Conservation (phyloP, 1,140 invertebrate species). For the Calosoma granatense region DNA sequence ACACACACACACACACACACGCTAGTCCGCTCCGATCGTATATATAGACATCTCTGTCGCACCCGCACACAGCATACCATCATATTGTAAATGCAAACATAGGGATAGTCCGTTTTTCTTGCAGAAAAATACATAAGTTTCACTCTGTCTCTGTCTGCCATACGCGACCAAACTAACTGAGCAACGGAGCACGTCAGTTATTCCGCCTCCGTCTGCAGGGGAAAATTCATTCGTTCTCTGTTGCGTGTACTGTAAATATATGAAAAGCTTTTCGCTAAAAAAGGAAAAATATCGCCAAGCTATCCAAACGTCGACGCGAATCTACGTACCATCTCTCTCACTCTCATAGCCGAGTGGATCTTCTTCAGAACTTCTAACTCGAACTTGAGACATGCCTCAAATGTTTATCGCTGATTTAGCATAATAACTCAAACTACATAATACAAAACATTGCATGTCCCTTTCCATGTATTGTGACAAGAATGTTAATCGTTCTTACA, state of each 20-base stretch:
- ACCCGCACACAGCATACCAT: neutral
- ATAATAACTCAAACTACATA: constrained; percentile 17
- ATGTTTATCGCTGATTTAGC: constrained; percentile 23
- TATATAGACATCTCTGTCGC: too few relatives aligned
- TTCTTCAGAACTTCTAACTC: constrained; percentile 19
- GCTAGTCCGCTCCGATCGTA: too few relatives aligned
- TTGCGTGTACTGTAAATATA: constrained; percentile 2
- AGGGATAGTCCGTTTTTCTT: neutral
- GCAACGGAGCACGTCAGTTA: too few relatives aligned
- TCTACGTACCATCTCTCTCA: neutral
- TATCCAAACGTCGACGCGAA: neutral
- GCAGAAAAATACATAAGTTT: neutral
- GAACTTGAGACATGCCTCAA: constrained; percentile 19
- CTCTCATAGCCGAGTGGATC: constrained; percentile 15
- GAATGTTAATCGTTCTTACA: too few relatives aligned
- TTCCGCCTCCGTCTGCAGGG: too few relatives aligned
- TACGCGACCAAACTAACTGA: too few relatives aligned
- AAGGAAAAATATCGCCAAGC: neutral
- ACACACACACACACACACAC: neutral
- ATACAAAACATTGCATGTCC: neutral
- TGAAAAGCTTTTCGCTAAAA: neutral
- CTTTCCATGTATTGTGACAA: constrained; percentile 4
- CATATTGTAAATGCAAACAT: neutral
- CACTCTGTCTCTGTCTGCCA: neutral
- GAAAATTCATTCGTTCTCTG: too few relatives aligned